Base-by-base conservation (phyloP, 2,113 vertebrate genomes). In the Aspiorhynchus laticeps region DNA sequence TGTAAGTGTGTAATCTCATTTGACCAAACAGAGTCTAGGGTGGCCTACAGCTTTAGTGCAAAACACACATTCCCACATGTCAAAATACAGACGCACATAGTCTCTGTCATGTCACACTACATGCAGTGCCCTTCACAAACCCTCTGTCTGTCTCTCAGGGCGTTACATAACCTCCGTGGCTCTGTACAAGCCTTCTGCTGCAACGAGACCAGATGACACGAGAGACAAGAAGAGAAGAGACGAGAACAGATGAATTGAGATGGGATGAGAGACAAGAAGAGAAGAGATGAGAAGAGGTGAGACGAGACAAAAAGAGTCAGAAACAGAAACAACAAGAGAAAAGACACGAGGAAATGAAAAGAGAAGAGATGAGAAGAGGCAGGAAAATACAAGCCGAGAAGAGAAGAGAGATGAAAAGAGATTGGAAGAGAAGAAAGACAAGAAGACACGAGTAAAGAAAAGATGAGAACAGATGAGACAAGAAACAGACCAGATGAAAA, bases 11-110 rank as follows among this genome's bases (percentile, higher is more conserved):
- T 77, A 9, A 77, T 77, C 75, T 19, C 43, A 76, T 77, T 53
- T 21, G 11, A 51, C 5, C 75, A 78, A 31, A 78, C 76, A 78
- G 14, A 78, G 12, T 48, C 43, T 14, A 51, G 74, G n/a, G 43
- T 77, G 24, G 43, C 74, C 43, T 77, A 48, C 14, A 77, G 28
- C 76, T 78, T 48, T 79, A 43, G 14, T 28, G 9, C 48, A 79
- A 48, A 48, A 74, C 5, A 74, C 48, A 74, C 67, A 56, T 10
- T 38, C 65, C 73, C 65, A 83, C 24, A 56, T 19, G 5, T 56
- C 19, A 59, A 24, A 24, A 61, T n/a, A 69, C 12, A 51, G 2
- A 51, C 17, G 9, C 6, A 67, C 65, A 67, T 28, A 2, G 24
- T 26, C 59, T 28, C 36, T 71, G 65, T n/a, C 43, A 73, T 33